Base-by-base conservation (phyloP, 2,888 invertebrate genomes). In the Agrypnus murinus region DNA sequence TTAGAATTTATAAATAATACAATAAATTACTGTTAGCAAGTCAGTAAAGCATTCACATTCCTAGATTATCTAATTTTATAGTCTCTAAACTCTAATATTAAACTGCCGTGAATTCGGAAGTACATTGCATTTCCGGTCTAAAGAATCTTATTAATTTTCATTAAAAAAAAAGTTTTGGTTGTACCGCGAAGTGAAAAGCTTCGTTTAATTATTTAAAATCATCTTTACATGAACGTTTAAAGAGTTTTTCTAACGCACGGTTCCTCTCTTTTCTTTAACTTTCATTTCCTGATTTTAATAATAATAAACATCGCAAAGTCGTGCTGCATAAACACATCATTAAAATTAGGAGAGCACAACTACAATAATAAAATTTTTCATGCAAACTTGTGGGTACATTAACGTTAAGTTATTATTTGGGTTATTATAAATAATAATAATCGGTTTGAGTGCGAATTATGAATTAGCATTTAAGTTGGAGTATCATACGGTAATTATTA, bases 171-270 rank as follows among this genome's bases (percentile, higher is more conserved):
- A 48, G 48, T 32, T 63, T n/a, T n/a, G n/a, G n/a, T n/a, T n/a
- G n/a, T 48, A 63, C 34, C 34, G 36, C n/a, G n/a, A n/a, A 46
- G 48, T 34, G 62, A 63, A 19, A 38, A 14, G 48, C 17, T 46
- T 32, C 15, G n/a, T 34, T 34, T 25, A 5, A 48, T 34, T 25
- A 34, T 48, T 15, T 48, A 63, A 12, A 15, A 63, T 48, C 14
- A 32, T 48, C 38, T 63, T 63, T 63, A 63, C 62, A 63, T 63
- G n/a, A 48, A 15, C 48, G 48, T 36, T 46, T 15, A 43, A 45
- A 46, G n/a, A 12, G 10, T 17, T 14, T 14, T 43, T 43, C 15
- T 25, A 50, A 48, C 36, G 59, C 4, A 1, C 17, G 48, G 48
- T 25, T 48, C 48, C 25, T 34, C 31, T 48, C 25, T 59, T 36